Evolutionary conservation across 2,113 vertebrate species (phyloP).

Genomic region (Rissa tridactyla): DNA sequence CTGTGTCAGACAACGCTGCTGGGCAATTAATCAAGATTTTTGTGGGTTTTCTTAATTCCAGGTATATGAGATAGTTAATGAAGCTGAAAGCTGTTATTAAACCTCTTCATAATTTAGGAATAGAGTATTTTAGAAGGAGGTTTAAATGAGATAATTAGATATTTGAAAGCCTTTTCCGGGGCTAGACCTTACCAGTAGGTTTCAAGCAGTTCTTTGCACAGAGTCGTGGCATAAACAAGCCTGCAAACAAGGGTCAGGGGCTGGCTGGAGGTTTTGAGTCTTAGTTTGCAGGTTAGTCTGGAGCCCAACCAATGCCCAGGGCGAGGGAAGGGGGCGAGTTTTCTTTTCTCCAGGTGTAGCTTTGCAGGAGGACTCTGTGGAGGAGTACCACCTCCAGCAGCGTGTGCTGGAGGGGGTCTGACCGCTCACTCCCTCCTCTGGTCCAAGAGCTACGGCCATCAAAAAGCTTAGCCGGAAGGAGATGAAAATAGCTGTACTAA

Average conservation of each 20-base stretch:
- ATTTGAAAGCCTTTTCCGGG: background rate
- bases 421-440: background rate
- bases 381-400: rapidly evolving
- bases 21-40: background rate
- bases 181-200: background rate
- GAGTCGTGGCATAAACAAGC: background rate
- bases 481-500: background rate
- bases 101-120: conserved; percentile 54
- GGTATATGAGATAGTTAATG: conserved; percentile 30
- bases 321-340: background rate
- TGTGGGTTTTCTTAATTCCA: background rate
- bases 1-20: background rate
- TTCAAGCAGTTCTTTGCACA: background rate
- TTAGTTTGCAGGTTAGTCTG: background rate
- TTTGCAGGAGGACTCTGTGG: background rate
- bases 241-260: background rate
- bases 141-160: conserved; percentile 53
- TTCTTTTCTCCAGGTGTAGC: background rate
- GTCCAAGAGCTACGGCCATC: background rate
- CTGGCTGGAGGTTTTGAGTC: background rate
- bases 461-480: background rate
- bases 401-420: too few relatives aligned
- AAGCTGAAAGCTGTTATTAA: conserved; percentile 64
- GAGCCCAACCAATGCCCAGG: background rate
- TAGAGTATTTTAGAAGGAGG: background rate